Evolutionary conservation across 2,797 vertebrate genomes (phyloP).

Genomic region (Microchirus variegatus): DNA sequence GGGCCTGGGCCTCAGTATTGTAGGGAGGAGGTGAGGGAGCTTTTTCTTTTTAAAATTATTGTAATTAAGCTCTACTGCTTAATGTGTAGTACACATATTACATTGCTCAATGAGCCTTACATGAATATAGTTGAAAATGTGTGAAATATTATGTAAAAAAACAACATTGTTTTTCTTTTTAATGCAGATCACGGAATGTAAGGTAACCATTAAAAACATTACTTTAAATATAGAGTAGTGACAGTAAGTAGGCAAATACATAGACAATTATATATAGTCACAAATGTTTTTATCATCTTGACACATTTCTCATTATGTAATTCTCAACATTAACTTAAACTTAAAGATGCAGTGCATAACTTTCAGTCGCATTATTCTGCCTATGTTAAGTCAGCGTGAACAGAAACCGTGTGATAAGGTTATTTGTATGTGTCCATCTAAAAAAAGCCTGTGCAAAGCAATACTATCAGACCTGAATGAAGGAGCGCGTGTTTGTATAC

Average conservation of each 20-base stretch:
- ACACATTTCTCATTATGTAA: background rate
- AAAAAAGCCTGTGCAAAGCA: too few species aligned
- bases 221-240: background rate
- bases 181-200: conserved; percentile 69
- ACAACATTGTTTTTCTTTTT: conserved; percentile 29
- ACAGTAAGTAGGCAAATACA: background rate
- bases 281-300: background rate
- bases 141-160: background rate
- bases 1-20: conserved; percentile 95
- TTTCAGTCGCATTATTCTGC: too few species aligned
- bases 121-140: background rate
- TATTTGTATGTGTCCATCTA: too few species aligned
- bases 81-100: background rate
- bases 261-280: background rate
- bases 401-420: too few species aligned
- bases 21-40: conserved; percentile 89
- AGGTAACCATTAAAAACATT: conserved; percentile 61
- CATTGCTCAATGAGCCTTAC: background rate
- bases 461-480: too few species aligned
- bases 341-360: too few species aligned
- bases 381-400: too few species aligned
- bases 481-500: too few species aligned
- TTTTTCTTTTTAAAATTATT: too few species aligned
- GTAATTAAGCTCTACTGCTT: background rate
- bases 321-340: too few species aligned